These are phyloP conservation scores for Drosophila subquinaria DNA, from an alignment of 2,888 invertebrate species.

Conservation along the genomic window DNA sequence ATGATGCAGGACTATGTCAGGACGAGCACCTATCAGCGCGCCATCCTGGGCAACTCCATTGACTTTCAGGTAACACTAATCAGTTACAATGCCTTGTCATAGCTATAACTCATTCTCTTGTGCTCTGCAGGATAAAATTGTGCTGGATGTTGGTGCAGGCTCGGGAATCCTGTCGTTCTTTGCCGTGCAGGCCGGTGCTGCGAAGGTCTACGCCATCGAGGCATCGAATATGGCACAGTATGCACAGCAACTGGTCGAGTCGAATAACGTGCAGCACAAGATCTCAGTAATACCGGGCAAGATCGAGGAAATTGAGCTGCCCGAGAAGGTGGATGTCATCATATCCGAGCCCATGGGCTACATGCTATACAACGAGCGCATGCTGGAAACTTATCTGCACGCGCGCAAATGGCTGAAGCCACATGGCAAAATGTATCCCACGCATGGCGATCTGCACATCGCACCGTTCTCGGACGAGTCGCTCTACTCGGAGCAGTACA, in stretches of 20 bases:
- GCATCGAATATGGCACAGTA: constrained; percentile 99
- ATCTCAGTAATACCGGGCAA: constrained; percentile 98
- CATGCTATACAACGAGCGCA: constrained; percentile 99
- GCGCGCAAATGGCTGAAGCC: constrained; percentile 99
- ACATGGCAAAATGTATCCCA: constrained; percentile 98
- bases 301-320: constrained; percentile 98
- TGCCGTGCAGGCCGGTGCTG: constrained; percentile 98
- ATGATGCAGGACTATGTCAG: constrained; percentile 99
- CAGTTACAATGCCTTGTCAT: not conserved
- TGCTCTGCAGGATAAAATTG: constrained; percentile 90
- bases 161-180: constrained; percentile 99
- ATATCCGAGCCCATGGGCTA: constrained; percentile 99
- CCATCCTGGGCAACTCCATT: constrained; percentile 95
- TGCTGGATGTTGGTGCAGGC: constrained; percentile 99
- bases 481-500: constrained; percentile 98
- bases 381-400: constrained; percentile 99
- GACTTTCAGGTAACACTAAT: constrained; percentile 90
- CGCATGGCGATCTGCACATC: constrained; percentile 97
- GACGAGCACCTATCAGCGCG: constrained; percentile 99
- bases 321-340: constrained; percentile 98
- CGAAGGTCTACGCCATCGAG: constrained; percentile 99
- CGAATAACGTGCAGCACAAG: constrained; percentile 94
- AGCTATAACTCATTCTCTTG: not conserved
- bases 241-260: constrained; percentile 94
- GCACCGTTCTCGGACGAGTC: constrained; percentile 99